Evolutionary conservation across 2,888 invertebrate genomes (phyloP).

Genomic region (Hirtodrosophila duncani): DNA sequence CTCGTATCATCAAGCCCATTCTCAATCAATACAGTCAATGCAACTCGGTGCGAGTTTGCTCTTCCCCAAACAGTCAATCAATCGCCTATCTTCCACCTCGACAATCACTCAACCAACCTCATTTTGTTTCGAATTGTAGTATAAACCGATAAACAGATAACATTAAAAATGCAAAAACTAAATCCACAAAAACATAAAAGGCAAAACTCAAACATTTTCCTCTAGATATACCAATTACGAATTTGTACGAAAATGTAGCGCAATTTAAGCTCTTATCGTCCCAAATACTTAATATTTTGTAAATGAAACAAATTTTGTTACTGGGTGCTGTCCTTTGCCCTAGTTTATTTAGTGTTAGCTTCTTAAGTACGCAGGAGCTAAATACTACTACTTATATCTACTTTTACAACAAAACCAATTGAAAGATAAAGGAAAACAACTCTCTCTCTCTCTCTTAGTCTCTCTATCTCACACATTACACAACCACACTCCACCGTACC

Average conservation of each 20-base stretch:
- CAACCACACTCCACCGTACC: slow-evolving; percentile 9
- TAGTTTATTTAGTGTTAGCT: slow-evolving; percentile 56
- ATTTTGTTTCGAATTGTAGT: slow-evolving; percentile 48
- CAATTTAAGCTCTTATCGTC: slow-evolving; percentile 62
- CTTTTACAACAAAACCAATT: slow-evolving; percentile 9
- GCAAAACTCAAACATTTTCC: neutral
- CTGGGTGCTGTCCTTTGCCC: slow-evolving; percentile 44
- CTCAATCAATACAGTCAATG: slow-evolving; percentile 16
- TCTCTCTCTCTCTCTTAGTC: slow-evolving; percentile 38
- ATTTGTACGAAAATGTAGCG: slow-evolving; percentile 44
- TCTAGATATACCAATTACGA: slow-evolving; percentile 25
- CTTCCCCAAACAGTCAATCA: slow-evolving; percentile 21
- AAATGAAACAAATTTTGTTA: slow-evolving; percentile 38
- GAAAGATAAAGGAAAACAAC: slow-evolving; percentile 4
- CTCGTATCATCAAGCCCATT: slow-evolving; percentile 27
- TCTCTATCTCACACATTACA: too few relatives aligned
- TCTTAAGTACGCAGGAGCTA: slow-evolving; percentile 61
- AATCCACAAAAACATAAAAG: slow-evolving; percentile 3
- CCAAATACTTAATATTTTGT: neutral
- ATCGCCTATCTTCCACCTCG: slow-evolving; percentile 2
- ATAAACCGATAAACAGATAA: slow-evolving; percentile 13
- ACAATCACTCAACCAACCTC: slow-evolving; percentile 27
- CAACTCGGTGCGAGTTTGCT: neutral
- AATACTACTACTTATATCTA: slow-evolving; percentile 24
- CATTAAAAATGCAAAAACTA: slow-evolving; percentile 13